These are phyloP conservation scores for Venustaconcha ellipsiformis DNA, from an alignment of 1,140 invertebrate genomes.

Conservation along the genomic window DNA sequence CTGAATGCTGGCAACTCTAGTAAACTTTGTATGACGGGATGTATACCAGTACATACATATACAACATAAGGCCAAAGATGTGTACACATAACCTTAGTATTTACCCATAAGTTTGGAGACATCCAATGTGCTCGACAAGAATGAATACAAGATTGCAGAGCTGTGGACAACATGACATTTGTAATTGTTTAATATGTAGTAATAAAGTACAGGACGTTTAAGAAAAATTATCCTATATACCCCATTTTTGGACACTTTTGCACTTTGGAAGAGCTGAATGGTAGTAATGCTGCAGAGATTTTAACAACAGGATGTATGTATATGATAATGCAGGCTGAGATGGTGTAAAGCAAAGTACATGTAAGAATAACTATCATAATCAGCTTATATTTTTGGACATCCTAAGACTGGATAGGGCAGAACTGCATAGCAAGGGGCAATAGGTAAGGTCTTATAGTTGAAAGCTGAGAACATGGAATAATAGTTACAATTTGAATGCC, in stretches of 20 bases:
- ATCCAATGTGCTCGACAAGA: no score
- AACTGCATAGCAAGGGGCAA: no score
- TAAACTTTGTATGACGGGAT: slow-evolving; percentile 34
- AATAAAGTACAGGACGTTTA: background rate
- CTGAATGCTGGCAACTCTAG: slow-evolving; percentile 55
- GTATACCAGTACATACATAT: slow-evolving; percentile 20
- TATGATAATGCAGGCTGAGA: background rate
- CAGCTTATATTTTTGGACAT: no score
- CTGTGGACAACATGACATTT: slow-evolving; percentile 28
- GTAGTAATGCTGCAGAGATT: background rate
- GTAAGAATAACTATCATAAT: no score
- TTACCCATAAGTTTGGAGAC: no score
- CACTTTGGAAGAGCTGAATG: background rate
- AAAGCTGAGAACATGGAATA: no score
- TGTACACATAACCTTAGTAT: no score
- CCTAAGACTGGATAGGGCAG: no score
- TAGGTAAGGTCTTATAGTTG: no score
- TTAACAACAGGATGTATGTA: background rate
- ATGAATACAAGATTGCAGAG: no score
- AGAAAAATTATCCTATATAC: background rate
- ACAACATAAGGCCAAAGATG: background rate
- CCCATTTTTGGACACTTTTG: background rate
- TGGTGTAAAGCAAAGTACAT: background rate
- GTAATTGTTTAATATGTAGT: slow-evolving; percentile 5
- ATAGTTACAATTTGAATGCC: no score